Conservation (phyloP, 2,888 invertebrate genomes). For the Eucera pruinosa region DNA sequence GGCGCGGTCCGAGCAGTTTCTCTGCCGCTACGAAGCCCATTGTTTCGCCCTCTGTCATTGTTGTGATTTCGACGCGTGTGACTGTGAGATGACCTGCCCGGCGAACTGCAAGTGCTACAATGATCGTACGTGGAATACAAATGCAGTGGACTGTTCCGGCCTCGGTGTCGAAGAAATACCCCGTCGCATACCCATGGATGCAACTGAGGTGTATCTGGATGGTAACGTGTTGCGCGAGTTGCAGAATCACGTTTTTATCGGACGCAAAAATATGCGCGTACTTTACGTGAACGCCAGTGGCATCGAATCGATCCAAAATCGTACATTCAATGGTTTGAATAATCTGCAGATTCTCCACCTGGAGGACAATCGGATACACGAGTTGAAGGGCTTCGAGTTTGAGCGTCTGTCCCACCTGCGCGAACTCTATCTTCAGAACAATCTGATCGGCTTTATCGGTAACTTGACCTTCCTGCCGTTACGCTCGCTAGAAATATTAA, state of each 20-base stretch:
- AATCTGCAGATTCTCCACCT: constrained; percentile 92
- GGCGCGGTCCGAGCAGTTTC: constrained; percentile 92
- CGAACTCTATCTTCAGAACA: constrained; percentile 94
- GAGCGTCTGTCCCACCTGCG: constrained; percentile 91
- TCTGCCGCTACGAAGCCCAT: constrained; percentile 96
- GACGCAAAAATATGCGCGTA: constrained; percentile 94
- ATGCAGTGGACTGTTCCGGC: constrained; percentile 95
- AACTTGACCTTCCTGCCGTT: constrained; percentile 92
- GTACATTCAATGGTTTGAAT: constrained; percentile 94
- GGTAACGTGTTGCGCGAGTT: constrained; percentile 94
- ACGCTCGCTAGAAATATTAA: constrained; percentile 91
- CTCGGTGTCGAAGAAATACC: constrained; percentile 92
- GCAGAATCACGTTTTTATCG: constrained; percentile 95
- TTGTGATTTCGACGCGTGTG: constrained; percentile 98
- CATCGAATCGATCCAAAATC: constrained; percentile 93
- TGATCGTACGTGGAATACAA: constrained; percentile 96
- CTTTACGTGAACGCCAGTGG: constrained; percentile 94
- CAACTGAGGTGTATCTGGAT: constrained; percentile 96
- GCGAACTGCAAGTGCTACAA: constrained; percentile 97
- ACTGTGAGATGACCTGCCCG: constrained; percentile 98
- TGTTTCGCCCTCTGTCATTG: constrained; percentile 98
- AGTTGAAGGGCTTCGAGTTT: constrained; percentile 93
- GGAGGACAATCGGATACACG: constrained; percentile 92
- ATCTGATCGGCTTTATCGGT: constrained; percentile 91
- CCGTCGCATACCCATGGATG: constrained; percentile 95